Evolutionary conservation across 2,797 vertebrate species (phyloP).

Genomic region (Carapus acus): DNA sequence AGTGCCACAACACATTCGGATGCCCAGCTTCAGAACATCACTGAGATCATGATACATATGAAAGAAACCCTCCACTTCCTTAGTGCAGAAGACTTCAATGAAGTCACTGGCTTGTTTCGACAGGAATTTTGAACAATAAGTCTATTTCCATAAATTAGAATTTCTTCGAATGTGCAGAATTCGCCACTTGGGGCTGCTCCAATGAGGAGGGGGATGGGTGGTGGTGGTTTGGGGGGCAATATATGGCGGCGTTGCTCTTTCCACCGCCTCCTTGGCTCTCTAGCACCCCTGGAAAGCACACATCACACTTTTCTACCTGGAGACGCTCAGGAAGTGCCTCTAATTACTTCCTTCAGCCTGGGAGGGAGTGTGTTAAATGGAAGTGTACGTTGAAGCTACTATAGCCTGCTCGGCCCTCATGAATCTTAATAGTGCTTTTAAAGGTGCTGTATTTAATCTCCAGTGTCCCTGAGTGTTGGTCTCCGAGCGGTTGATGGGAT

Average conservation of each 20-base stretch:
- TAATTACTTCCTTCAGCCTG: constrained; percentile 54
- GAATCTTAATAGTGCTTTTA: constrained; percentile 60
- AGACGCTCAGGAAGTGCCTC: constrained; percentile 34
- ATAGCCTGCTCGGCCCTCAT: constrained; percentile 42
- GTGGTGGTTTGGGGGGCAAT: too few species aligned
- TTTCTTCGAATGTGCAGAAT: too few species aligned
- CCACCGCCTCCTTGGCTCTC: constrained; percentile 18
- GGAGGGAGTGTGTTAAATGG: constrained; percentile 42
- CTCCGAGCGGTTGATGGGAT: constrained; percentile 47
- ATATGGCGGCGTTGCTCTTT: constrained; percentile 12
- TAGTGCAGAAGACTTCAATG: too few species aligned
- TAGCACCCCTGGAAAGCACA: constrained; percentile 22
- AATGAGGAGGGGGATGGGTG: too few species aligned
- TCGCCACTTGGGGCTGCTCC: too few species aligned
- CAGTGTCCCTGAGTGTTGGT: constrained; percentile 48
- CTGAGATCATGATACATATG: too few species aligned
- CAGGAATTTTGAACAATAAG: too few species aligned
- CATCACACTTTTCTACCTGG: constrained; percentile 39
- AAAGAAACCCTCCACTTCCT: too few species aligned
- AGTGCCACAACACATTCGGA: too few species aligned
- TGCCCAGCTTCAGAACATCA: too few species aligned
- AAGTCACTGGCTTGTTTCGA: too few species aligned
- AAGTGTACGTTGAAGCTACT: constrained; percentile 47
- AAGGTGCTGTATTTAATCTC: constrained; percentile 55
- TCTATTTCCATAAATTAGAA: too few species aligned